Conservation (phyloP, 2,113 vertebrate species). For the Podarcis raffonei region DNA sequence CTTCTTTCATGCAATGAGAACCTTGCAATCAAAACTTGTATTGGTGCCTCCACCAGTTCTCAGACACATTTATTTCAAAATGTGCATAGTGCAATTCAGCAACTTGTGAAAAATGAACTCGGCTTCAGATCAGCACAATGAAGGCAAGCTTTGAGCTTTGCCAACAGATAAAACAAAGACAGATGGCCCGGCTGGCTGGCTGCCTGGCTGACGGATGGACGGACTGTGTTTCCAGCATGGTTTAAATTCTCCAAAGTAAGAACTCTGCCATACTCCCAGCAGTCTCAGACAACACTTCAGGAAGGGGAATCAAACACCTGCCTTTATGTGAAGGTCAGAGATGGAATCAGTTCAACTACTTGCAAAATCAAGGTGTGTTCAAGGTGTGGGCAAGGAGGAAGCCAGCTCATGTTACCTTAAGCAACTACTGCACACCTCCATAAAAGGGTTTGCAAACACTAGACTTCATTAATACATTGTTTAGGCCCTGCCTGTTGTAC, state of each 20-base stretch:
- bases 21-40: background rate
- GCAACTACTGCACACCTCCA: background rate
- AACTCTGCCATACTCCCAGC: background rate
- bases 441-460: background rate
- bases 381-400: background rate
- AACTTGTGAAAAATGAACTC: background rate
- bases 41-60: background rate
- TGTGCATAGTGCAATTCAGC: background rate
- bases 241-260: background rate
- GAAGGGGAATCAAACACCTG: background rate
- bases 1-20: background rate
- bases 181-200: background rate
- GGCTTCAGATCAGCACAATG: background rate
- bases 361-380: background rate
- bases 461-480: background rate
- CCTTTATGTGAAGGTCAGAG: background rate
- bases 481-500: background rate
- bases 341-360: background rate
- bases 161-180: conserved; percentile 12
- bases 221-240: background rate
- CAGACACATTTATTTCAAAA: background rate
- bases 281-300: background rate
- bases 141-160: background rate
- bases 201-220: background rate
- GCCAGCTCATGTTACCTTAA: background rate